A percentile compares a stretch with the other conserved stretches of the same genome.
Evolutionary conservation across 2,888 invertebrate genomes (phyloP).

Genomic region (Hecatera dysodea): DNA sequence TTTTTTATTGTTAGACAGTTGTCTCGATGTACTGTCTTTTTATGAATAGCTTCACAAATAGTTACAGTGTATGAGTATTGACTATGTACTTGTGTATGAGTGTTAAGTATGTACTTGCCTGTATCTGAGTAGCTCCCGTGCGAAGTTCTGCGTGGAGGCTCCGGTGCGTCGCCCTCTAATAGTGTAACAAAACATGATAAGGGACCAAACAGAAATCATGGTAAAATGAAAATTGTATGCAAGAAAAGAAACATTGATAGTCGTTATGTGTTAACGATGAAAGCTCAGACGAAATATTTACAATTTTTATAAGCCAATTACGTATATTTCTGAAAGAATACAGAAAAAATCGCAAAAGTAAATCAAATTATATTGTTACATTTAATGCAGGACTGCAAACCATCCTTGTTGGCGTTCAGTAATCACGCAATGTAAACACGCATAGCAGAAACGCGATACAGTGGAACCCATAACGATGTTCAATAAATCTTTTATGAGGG

Average conservation of each 20-base stretch:
- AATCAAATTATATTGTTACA: constrained; percentile 27
- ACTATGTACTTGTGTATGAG: constrained; percentile 71
- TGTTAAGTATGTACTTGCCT: constrained; percentile 85
- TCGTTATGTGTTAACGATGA: constrained; percentile 59
- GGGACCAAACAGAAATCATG: constrained; percentile 74
- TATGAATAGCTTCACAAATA: constrained; percentile 34
- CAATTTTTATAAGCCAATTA: constrained; percentile 7
- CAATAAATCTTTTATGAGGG: constrained; percentile 77
- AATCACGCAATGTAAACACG: constrained; percentile 70
- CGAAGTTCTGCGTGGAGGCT: constrained; percentile 92
- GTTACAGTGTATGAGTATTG: constrained; percentile 32
- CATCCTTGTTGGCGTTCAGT: constrained; percentile 50
- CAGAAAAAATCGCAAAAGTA: constrained; percentile 10
- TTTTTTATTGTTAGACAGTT: constrained; percentile 38
- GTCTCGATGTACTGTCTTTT: constrained; percentile 40
- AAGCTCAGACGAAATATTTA: constrained; percentile 40
- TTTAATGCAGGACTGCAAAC: constrained; percentile 62
- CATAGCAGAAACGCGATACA: constrained; percentile 73
- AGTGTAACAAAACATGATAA: constrained; percentile 82
- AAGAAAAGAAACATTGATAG: constrained; percentile 64
- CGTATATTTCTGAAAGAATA: background rate
- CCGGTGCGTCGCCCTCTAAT: constrained; percentile 92
- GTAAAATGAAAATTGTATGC: constrained; percentile 63
- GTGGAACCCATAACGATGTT: constrained; percentile 75
- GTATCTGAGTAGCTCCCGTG: constrained; percentile 90